Evolutionary conservation across 2,888 invertebrate species (phyloP), one percentile per base, ranked within the genome.

Genomic region (Terebella lapidaria): DNA sequence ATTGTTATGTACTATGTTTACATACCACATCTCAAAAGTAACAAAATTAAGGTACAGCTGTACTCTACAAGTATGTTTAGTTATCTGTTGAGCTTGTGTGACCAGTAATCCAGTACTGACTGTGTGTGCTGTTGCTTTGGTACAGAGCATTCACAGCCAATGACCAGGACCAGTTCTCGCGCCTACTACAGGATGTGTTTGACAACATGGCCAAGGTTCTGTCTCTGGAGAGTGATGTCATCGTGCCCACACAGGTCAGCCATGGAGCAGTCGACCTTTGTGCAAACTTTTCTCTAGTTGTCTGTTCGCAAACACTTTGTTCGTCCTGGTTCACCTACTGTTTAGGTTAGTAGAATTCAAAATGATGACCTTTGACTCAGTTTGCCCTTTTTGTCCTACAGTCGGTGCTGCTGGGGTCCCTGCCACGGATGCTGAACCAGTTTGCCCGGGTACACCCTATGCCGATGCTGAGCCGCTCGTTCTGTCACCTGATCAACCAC

Each of bases 391-490:
- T n/a, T n/a, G n/a, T n/a, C n/a, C n/a, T n/a, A 0, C 82, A 91
- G 87, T 89, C 91, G 68, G 89, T 91, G 0, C 78, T 94, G 42
- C 83, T 94, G 68, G 85, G 88, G 60, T 90, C 92, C 4, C 88
- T 93, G 73, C 89, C 91, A 28, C 87, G 89, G 29, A 91, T 92
- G 0, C 89, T 91, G 72, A 89, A 89, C 65, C 91, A 93, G 72
- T 85, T 94, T 1, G 86, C 81, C 29, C 72, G 78, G 61, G 81
- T 84, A 15, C 65, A 83, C 57, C 73, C 76, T 20, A 85, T 89
- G 0, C 27, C 18, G 20, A 49, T 59, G n/a, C 55, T 62, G 10
- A 58, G 57, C 20, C 45, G 54, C 25, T 24, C 54, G 18, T 45
- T 64, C 25, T 56, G 54, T 20, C 28, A 57, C 15, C 26, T 92